A percentile compares a stretch with the other conserved stretches of the same genome.
Evolutionary conservation across 2,113 vertebrate species (phyloP).

Genomic region (Pelecanoides urinatrix): DNA sequence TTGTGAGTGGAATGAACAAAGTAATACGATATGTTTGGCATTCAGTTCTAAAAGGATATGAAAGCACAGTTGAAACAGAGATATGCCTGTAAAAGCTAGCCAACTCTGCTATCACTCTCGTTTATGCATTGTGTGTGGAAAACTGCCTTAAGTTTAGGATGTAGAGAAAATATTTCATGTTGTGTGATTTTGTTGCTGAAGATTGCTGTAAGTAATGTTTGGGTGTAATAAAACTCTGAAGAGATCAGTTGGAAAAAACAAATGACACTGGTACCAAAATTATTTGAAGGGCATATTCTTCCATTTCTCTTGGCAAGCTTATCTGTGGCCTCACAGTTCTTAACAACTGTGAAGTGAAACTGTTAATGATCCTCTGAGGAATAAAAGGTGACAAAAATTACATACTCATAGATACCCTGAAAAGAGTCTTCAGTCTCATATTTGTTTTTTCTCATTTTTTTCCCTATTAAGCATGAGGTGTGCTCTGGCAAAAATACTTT

Average conservation of each 20-base stretch:
- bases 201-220: not conserved
- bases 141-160: not conserved
- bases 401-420: not conserved
- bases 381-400: not conserved
- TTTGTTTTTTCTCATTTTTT: not conserved
- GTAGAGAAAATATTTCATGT: not conserved
- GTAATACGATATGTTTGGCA: not conserved
- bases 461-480: not conserved
- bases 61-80: not conserved
- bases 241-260: not conserved
- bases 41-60: not conserved
- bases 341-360: not conserved
- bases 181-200: not conserved
- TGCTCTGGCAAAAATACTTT: not conserved
- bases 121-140: not conserved
- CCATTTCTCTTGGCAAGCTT: not conserved
- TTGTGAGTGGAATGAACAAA: not conserved
- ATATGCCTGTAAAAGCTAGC: not conserved
- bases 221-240: not conserved
- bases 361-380: not conserved
- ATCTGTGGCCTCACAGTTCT: not conserved
- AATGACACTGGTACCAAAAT: not conserved
- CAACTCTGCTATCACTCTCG: not conserved
- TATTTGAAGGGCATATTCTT: not conserved
- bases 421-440: not conserved